Conservation (phyloP, 2,797 vertebrate species). For the Hippoglossus hippoglossus region DNA sequence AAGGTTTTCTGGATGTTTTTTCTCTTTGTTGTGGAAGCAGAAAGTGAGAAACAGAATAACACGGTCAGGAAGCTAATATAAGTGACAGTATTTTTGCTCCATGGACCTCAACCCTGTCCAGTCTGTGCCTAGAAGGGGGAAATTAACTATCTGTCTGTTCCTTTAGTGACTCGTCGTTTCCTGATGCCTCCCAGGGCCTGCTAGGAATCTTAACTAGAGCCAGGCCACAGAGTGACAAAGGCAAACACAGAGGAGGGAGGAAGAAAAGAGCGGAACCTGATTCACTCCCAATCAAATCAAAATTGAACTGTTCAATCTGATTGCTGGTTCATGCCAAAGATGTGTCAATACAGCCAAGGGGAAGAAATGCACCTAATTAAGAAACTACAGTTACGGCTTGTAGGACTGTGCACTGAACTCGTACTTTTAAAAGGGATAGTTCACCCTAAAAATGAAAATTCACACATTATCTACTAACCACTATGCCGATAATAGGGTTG, state of each 20-base stretch:
- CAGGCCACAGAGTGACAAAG: conserved; percentile 24
- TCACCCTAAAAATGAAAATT: no score
- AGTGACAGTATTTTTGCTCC: conserved; percentile 41
- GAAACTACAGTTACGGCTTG: no score
- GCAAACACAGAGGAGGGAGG: conserved; percentile 1
- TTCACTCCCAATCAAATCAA: background rate
- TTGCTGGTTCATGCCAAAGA: no score
- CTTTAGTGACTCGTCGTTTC: conserved; percentile 59
- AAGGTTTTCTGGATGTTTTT: conserved; percentile 31
- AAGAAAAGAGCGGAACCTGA: background rate
- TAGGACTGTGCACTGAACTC: no score
- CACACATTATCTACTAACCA: no score
- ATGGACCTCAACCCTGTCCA: conserved; percentile 39
- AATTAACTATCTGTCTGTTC: conserved; percentile 66
- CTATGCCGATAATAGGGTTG: no score
- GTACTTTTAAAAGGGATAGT: no score
- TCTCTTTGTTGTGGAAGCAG: conserved; percentile 3
- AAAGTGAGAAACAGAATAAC: conserved; percentile 29
- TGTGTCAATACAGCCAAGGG: no score
- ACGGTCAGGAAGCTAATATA: conserved; percentile 36
- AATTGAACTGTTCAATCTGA: background rate
- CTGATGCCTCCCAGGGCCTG: conserved; percentile 35
- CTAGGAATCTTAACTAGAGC: conserved; percentile 63
- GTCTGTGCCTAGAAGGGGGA: conserved; percentile 44
- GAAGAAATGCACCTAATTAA: no score